Evolutionary conservation across 1,140 invertebrate species (phyloP).

Genomic region (Copidosoma floridanum): DNA sequence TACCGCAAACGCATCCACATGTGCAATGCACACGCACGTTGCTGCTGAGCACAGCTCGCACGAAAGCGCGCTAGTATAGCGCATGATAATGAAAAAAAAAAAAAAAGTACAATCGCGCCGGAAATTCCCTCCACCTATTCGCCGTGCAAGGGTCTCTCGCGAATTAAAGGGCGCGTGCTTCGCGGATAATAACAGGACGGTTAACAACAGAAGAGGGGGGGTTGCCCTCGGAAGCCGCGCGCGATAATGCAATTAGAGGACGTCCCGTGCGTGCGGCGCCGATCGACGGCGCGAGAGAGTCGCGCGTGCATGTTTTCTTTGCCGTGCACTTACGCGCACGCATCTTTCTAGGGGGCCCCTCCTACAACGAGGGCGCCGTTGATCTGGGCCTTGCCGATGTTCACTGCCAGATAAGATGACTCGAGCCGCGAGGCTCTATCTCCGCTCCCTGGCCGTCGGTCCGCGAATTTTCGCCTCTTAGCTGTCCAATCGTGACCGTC

Average conservation of each 20-base stretch:
- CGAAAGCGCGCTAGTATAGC: too few species aligned
- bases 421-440: background rate
- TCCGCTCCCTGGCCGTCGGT: background rate
- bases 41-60: background rate
- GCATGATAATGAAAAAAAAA: too few species aligned
- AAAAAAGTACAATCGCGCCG: background rate
- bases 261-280: too few species aligned
- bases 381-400: conserved; percentile 25
- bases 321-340: background rate
- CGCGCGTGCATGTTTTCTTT: background rate
- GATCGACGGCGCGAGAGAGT: background rate
- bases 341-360: background rate
- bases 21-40: too few species aligned
- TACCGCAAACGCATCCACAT: too few species aligned
- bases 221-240: background rate
- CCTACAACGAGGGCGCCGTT: conserved; percentile 33
- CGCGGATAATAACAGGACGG: conserved; percentile 12
- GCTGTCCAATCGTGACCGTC: background rate
- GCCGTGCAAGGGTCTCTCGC: background rate
- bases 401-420: background rate
- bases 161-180: conserved; percentile 19
- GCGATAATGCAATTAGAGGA: conserved; percentile 16
- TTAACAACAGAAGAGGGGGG: conserved; percentile 5
- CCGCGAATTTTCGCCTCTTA: conserved; percentile 12
- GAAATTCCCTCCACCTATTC: conserved; percentile 11